Evolutionary conservation across 2,113 vertebrate genomes (phyloP), one percentile per base, ranked within the genome.

Genomic region (Pelecanoides urinatrix): DNA sequence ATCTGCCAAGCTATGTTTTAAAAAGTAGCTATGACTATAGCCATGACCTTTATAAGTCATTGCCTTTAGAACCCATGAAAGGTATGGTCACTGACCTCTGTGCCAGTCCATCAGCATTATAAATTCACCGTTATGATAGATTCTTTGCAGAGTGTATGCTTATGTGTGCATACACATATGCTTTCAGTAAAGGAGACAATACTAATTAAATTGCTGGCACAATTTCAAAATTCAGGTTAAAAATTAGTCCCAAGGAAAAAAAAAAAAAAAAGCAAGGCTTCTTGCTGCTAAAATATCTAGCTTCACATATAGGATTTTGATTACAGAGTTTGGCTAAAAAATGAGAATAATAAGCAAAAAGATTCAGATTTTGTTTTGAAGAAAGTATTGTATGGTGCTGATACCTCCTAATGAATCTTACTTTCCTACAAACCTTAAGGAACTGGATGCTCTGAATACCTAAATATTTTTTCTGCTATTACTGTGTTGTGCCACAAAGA

Each of bases 231-330:
- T 59, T 29, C 10, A 59, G 5, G 2, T 81, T 70, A 63, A 85
- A 73, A 79, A 34, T 34, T 4, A 42, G 18, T 58, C 38, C 10
- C 9, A 6, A 21, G 11, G 4, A 18, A 50, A 75, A 70, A 22
- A 17, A n/a, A n/a, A 30, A 38, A 11, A 10, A 17, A 45, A 22
- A 13, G 0, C 5, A 45, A 55, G 1, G 2, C 5, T 47, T 73
- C 22, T 61, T 47, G 6, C 3, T 38, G 23, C 6, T 56, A 23
- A 70, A 86, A 22, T 2, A 47, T 36, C 17, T 40, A 49, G 7
- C 7, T 74, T 73, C 42, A 36, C 3, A 12, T 59, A 29, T 3
- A 73, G 18, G 4, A 53, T 67, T 71, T 62, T 85, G 20, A 66
- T 67, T 47, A 30, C 3, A 40, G 10, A 55, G 1, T 45, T 76